Conservation (phyloP, 2,113 vertebrate genomes). For the Rhinoderma darwinii region DNA sequence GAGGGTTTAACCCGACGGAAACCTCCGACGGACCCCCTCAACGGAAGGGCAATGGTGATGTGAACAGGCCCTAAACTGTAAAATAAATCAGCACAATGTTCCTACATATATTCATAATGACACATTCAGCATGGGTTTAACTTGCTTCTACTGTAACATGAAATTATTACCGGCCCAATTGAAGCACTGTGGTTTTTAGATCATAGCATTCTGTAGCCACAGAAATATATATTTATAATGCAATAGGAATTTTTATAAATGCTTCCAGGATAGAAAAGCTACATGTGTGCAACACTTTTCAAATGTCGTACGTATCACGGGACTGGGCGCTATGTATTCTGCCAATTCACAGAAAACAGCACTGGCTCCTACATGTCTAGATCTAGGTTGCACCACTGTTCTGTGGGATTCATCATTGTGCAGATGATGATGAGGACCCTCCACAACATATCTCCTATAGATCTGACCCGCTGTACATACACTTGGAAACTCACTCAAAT, state of each 20-base stretch:
- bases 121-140: slow-evolving; percentile 5
- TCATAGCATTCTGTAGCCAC: background rate
- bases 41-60: no score
- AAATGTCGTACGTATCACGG: background rate
- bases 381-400: background rate
- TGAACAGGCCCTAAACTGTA: background rate
- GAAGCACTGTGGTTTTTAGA: background rate
- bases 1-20: no score
- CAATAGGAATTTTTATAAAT: slow-evolving; percentile 39
- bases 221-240: slow-evolving; percentile 30
- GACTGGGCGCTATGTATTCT: background rate
- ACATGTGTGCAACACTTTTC: background rate
- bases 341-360: background rate
- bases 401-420: background rate
- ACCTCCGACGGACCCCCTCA: no score
- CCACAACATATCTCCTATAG: no score
- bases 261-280: slow-evolving; percentile 5
- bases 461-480: background rate
- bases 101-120: background rate
- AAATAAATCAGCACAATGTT: background rate
- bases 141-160: slow-evolving; percentile 1
- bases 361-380: background rate
- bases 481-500: slow-evolving; percentile 34
- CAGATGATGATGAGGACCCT: background rate
- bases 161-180: slow-evolving; percentile 35